Base-by-base conservation (phyloP, 2,113 vertebrate species). In the Gnathonemus echidnorhynchus region DNA sequence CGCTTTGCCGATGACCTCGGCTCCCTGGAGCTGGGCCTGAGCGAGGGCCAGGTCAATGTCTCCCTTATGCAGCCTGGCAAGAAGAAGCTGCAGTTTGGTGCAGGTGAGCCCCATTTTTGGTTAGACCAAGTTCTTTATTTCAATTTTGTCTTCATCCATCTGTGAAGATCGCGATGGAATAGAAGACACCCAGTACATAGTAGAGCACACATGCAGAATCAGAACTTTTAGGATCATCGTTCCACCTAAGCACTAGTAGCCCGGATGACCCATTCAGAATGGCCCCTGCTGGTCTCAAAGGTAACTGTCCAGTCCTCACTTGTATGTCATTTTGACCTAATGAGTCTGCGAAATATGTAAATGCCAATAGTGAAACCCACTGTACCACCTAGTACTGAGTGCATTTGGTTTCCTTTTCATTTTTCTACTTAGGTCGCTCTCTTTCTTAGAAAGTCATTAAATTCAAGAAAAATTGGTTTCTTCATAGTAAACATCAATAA, bases 41-140 rank as follows among this genome's bases (percentile, higher is more conserved):
- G 98, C 0, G 97, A 98, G 88, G 98, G 98, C 1, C 98, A 99
- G 94, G 92, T 99, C 93, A 99, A 99, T 0, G 96, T 99, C 89
- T 97, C 98, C 45, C 97, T 99, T 0, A 95, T 96, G 9, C 98
- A 99, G 93, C 95, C 96, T 0, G 96, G 96, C 89, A 97, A 97
- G 86, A 87, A 87, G 95, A 98, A 97, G 93, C 95, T 99, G 70
- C 97, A 98, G 92, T 99, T 99, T 88, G 98, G 97, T 0, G 98
- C 98, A 95, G 98, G 98, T 99, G 93, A 62, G 89, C 21, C 46
- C 27, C 86, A 52, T 27, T 35, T 13, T 85, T 45, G 9, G 83
- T 21, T 3, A n/a, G 1, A 49, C 45, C 21, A n/a, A 85, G 9
- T 5, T 48, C 19, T 21, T 13, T 83, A 21, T 39, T 83, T 83